Evolutionary conservation across 2,113 vertebrate species (phyloP).

Genomic region (Lepus timidus): DNA sequence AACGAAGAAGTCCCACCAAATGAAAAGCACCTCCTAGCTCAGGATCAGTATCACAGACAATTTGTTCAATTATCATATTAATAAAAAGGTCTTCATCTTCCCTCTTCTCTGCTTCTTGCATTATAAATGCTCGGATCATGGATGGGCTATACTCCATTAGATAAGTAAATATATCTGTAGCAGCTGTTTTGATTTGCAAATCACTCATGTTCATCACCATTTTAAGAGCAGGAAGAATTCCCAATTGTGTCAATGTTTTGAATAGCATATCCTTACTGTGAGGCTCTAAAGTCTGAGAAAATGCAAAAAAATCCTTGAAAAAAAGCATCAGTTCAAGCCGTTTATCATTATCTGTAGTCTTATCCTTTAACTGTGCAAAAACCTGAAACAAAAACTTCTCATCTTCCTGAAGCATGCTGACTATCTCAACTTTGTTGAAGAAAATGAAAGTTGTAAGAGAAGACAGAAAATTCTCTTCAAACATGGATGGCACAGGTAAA

Average conservation of each 20-base stretch:
- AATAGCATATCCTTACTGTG: conserved; percentile 93
- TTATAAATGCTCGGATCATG: conserved; percentile 94
- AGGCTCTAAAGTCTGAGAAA: conserved; percentile 94
- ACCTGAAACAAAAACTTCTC: conserved; percentile 94
- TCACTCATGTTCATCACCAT: conserved; percentile 94
- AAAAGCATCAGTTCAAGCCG: conserved; percentile 91
- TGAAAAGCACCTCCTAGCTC: conserved; percentile 94
- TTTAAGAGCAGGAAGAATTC: conserved; percentile 95
- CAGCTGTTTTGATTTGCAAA: conserved; percentile 93
- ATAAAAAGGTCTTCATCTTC: conserved; percentile 95
- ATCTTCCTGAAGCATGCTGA: conserved; percentile 97
- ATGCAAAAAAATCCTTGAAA: conserved; percentile 87
- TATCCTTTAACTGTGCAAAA: conserved; percentile 95
- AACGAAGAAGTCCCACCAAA: conserved; percentile 93
- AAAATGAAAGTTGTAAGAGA: conserved; percentile 95
- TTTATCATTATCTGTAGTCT: conserved; percentile 92
- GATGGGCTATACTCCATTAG: conserved; percentile 96
- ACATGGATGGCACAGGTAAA: conserved; percentile 92
- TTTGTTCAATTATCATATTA: conserved; percentile 96
- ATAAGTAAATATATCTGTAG: conserved; percentile 96
- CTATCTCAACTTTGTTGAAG: conserved; percentile 97
- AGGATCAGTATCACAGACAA: conserved; percentile 96
- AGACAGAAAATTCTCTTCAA: conserved; percentile 95
- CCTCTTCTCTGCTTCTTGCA: conserved; percentile 94
- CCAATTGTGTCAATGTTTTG: conserved; percentile 93